Evolutionary conservation across 1,140 invertebrate genomes (phyloP).

Genomic region (Drosophila bipectinata): DNA sequence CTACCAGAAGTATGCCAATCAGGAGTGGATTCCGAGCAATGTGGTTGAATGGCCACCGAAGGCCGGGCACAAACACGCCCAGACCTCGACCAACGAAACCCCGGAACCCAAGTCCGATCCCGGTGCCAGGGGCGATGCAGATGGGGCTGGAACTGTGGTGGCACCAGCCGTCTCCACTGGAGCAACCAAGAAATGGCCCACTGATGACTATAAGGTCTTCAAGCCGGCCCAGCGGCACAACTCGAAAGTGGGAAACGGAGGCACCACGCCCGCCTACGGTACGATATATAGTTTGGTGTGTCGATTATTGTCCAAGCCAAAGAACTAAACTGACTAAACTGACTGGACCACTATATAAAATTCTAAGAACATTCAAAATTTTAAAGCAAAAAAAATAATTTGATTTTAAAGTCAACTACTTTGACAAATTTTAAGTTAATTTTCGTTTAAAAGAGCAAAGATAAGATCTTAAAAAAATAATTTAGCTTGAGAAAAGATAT

Average conservation of each 20-base stretch:
- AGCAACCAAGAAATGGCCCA: slow-evolving; percentile 50
- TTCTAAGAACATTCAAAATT: background rate
- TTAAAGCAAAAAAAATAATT: background rate
- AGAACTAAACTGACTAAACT: background rate
- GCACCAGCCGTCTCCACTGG: slow-evolving; percentile 7
- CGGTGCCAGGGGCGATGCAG: background rate
- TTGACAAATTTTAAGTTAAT: background rate
- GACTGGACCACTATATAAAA: background rate
- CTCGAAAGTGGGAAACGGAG: slow-evolving; percentile 14
- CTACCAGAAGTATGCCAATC: slow-evolving; percentile 23
- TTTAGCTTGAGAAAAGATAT: no score
- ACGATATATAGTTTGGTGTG: slow-evolving; percentile 1
- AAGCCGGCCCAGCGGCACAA: slow-evolving; percentile 45
- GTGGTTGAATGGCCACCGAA: slow-evolving; percentile 35
- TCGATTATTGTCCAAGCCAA: background rate
- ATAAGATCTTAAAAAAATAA: background rate
- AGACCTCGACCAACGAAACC: slow-evolving; percentile 20
- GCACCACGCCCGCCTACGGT: slow-evolving; percentile 45
- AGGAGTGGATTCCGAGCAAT: slow-evolving; percentile 22
- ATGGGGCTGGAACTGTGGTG: slow-evolving; percentile 19
- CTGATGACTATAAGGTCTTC: slow-evolving; percentile 53
- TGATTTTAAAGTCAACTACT: background rate
- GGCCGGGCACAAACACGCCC: slow-evolving; percentile 24
- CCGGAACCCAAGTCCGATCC: slow-evolving; percentile 33
- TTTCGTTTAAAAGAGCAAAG: background rate